Evolutionary conservation across 2,113 vertebrate species (phyloP).

Genomic region (Pogonocichla stellata): DNA sequence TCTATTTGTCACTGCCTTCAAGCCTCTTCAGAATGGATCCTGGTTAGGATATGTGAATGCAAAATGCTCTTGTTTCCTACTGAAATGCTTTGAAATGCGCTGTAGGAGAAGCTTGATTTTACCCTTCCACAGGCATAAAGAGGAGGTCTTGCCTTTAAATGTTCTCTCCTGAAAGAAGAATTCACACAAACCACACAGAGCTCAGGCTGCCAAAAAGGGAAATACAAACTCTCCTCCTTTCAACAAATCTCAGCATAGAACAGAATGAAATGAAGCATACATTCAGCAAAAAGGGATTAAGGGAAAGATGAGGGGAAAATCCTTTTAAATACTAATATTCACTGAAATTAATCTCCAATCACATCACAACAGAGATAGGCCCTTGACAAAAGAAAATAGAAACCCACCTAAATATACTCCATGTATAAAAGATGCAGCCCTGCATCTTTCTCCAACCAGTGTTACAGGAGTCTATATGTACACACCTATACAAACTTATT

Average conservation of each 20-base stretch:
- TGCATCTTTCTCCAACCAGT: background rate
- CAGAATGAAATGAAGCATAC: slow-evolving; percentile 4
- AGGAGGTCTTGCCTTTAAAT: slow-evolving; percentile 52
- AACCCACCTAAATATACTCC: background rate
- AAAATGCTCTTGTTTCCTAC: slow-evolving; percentile 54
- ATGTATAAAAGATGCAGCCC: too few relatives aligned
- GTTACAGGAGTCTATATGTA: background rate
- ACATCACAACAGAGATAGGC: background rate
- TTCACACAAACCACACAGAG: slow-evolving; percentile 23
- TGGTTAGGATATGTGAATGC: slow-evolving; percentile 47
- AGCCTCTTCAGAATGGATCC: slow-evolving; percentile 43
- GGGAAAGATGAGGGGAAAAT: slow-evolving; percentile 6
- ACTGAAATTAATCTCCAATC: slow-evolving; percentile 19
- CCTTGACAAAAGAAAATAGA: background rate
- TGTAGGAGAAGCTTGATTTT: slow-evolving; percentile 46
- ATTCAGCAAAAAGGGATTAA: slow-evolving; percentile 31
- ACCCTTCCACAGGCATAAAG: slow-evolving; percentile 40
- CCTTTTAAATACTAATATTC: slow-evolving; percentile 46
- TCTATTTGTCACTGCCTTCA: slow-evolving; percentile 58
- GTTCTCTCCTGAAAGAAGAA: slow-evolving; percentile 29
- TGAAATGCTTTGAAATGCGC: slow-evolving; percentile 35
- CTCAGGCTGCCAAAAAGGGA: slow-evolving; percentile 30
- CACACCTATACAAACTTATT: fast-evolving
- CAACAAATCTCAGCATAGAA: slow-evolving; percentile 9
- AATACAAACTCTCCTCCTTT: slow-evolving; percentile 33